Base-by-base conservation (phyloP, 2,113 vertebrate genomes). In the Rhinolophus ferrumequinum region DNA sequence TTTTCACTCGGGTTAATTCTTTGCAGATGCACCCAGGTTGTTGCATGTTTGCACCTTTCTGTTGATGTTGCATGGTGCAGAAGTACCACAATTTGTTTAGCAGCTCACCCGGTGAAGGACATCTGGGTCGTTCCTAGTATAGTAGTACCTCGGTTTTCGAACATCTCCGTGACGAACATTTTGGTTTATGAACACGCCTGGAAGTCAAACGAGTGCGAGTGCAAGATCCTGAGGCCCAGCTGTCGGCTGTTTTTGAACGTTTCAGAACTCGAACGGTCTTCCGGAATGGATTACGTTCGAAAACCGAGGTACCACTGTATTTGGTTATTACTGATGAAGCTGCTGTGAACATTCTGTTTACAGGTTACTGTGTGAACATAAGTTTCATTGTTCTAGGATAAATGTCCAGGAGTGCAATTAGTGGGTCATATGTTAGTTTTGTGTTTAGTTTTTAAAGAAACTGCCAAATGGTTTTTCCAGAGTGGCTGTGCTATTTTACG, bases 391-490 rank as follows among this genome's bases (percentile, higher is more conserved):
- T 22, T 54, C 44, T 64, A 84, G 18, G 10, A 19, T 33, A 64
- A 77, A 54, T 93, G n/a, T 26, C 72, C 38, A 50, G 50, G 30
- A 84, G 21, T 67, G 19, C 38, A 67, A 1, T 38, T 60, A 19
- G 60, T 83, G 41, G n/a, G 50, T 70, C 60, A 75, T 69, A 69
- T 28, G 76, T 28, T 73, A 81, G 44, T 72, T 50, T 80, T 26
- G 1, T 72, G 33, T 38, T 95, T 88, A 60, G 41, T 88, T 82
- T 95, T 88, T 47, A n/a, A 76, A 66, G 58, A 88, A 88, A 82
- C 13, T 66, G 6, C 58, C 50, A 83, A 35, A 75, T 41, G 86
- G 21, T 28, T 86, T 87, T 79, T 79, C 50, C 33, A 24, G 18
- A 26, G 24, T 60, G 50, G 11, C 47, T 35, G 22, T 83, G 33